Evolutionary conservation across 2,797 vertebrate genomes (phyloP).

Genomic region (Decapterus maruadsi): DNA sequence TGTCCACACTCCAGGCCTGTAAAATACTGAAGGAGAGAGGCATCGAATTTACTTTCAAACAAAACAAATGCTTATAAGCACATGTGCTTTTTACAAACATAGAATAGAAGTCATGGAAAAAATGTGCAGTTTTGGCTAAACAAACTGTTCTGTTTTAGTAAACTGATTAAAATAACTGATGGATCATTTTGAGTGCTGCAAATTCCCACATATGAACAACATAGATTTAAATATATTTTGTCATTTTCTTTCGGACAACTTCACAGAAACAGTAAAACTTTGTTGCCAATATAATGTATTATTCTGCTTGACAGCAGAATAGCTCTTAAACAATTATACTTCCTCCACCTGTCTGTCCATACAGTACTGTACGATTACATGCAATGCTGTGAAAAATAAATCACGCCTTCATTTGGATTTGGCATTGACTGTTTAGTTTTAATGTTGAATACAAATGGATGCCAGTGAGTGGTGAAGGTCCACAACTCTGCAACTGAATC

Average conservation of each 20-base stretch:
- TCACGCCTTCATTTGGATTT: neutral
- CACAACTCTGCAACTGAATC: neutral
- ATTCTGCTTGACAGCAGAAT: too few relatives aligned
- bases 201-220: neutral
- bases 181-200: neutral
- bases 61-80: neutral
- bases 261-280: neutral
- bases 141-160: neutral
- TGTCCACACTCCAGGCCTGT: constrained; percentile 99
- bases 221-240: neutral
- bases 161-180: neutral
- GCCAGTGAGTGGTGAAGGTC: neutral
- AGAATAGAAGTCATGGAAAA: neutral
- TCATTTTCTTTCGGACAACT: neutral
- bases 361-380: neutral
- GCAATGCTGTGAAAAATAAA: too few relatives aligned
- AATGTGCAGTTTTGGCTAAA: neutral
- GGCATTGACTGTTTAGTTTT: neutral
- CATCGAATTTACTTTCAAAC: constrained; percentile 1
- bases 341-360: neutral
- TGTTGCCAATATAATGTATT: too few relatives aligned
- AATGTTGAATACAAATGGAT: neutral
- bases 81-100: neutral
- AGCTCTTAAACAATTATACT: too few relatives aligned
- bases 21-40: constrained; percentile 91